Evolutionary conservation across 2,113 vertebrate species (phyloP).

Genomic region (Cryptomyrus ogoouensis): DNA sequence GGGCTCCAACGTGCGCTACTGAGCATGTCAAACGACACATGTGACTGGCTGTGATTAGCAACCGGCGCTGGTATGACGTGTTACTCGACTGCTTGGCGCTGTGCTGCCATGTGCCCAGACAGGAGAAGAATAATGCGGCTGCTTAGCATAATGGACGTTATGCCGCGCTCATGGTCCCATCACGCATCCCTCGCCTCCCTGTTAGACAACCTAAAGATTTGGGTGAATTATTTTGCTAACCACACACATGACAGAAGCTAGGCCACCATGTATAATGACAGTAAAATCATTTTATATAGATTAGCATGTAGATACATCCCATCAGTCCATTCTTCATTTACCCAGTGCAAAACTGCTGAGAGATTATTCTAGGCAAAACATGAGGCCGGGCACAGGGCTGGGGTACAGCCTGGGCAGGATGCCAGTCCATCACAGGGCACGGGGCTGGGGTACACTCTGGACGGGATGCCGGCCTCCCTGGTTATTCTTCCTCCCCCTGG

Average conservation of each 20-base stretch:
- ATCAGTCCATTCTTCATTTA: background rate
- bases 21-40: background rate
- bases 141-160: background rate
- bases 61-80: background rate
- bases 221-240: background rate
- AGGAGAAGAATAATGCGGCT: background rate
- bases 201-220: background rate
- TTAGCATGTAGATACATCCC: background rate
- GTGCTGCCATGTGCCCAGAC: background rate
- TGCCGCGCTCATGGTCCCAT: background rate
- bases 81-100: background rate
- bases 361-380: background rate
- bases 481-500: background rate
- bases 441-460: too few species aligned
- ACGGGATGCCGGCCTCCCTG: background rate
- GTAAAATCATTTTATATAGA: background rate
- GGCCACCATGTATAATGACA: background rate
- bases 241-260: background rate
- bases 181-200: background rate
- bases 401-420: background rate
- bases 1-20: background rate
- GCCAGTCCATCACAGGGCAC: background rate
- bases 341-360: background rate
- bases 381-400: background rate
- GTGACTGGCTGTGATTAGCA: background rate